These are phyloP conservation scores for Archilochus colubris DNA, from an alignment of 2,113 vertebrate species.

Conservation along the genomic window DNA sequence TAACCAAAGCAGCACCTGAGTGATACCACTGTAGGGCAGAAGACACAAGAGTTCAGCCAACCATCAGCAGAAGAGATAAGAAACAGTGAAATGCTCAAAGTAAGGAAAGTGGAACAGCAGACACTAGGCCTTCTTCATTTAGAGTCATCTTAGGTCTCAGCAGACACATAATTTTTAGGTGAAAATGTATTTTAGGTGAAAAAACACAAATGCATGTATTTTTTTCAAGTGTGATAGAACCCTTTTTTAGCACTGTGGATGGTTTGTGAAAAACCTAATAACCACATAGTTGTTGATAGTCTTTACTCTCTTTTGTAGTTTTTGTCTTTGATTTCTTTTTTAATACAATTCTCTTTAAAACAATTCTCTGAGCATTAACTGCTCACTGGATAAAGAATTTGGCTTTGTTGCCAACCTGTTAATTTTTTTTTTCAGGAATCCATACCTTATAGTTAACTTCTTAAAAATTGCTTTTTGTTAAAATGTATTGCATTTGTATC, in stretches of 20 bases:
- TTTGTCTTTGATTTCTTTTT: neutral
- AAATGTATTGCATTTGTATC: neutral
- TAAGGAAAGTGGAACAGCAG: neutral
- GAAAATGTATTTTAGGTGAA: neutral
- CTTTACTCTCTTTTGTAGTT: neutral
- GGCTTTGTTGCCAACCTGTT: neutral
- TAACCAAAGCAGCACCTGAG: conserved; percentile 25
- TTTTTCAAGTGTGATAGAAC: neutral
- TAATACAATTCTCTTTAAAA: neutral
- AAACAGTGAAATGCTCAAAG: neutral
- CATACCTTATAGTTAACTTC: neutral
- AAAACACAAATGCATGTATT: neutral
- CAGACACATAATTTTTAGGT: neutral
- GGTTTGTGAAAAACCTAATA: neutral
- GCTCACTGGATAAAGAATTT: neutral
- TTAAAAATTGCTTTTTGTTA: neutral
- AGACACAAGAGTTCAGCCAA: neutral
- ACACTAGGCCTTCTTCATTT: neutral
- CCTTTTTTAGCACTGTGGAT: neutral
- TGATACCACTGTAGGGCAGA: conserved; percentile 16
- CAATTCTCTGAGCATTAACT: neutral
- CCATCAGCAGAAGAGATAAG: neutral
- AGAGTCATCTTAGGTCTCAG: neutral
- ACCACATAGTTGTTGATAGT: neutral
- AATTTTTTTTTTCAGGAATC: neutral